Evolutionary conservation across 2,888 invertebrate genomes (phyloP).

Genomic region (Lutraria lutraria): DNA sequence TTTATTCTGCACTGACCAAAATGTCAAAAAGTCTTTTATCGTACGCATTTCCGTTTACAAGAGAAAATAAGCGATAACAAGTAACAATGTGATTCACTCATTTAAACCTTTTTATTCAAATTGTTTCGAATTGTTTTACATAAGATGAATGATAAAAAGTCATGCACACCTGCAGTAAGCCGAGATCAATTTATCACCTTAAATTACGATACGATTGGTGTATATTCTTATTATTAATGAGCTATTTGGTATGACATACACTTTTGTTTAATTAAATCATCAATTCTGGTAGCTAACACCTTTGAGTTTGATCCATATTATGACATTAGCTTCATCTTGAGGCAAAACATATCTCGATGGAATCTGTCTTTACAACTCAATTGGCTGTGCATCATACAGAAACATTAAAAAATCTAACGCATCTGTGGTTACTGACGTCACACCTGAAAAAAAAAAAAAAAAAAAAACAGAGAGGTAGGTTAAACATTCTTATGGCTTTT

Average conservation of each 20-base stretch:
- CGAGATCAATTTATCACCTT: conserved; percentile 11
- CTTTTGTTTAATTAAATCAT: conserved; percentile 39
- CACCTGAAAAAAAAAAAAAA: conserved; percentile 13
- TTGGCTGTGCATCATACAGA: background rate
- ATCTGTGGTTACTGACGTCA: background rate
- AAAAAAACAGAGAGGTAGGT: background rate
- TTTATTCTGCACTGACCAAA: too few species aligned
- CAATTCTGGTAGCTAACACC: conserved; percentile 26
- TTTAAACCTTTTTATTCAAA: background rate
- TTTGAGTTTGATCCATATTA: conserved; percentile 7
- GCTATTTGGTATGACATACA: background rate
- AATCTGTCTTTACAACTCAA: background rate
- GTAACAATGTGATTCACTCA: background rate
- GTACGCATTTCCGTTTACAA: background rate
- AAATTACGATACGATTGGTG: conserved; percentile 9
- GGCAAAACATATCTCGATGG: background rate
- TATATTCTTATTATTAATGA: conserved; percentile 28
- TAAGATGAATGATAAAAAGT: conserved; percentile 29
- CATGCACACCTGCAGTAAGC: conserved; percentile 25
- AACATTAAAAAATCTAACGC: conserved; percentile 5
- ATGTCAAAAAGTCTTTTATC: too few species aligned
- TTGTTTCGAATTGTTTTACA: conserved; percentile 17
- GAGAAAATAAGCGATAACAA: background rate
- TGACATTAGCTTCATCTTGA: background rate
- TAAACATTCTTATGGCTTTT: background rate